Conservation (phyloP, 2,113 vertebrate genomes). For the Phyllostomus hastatus region DNA sequence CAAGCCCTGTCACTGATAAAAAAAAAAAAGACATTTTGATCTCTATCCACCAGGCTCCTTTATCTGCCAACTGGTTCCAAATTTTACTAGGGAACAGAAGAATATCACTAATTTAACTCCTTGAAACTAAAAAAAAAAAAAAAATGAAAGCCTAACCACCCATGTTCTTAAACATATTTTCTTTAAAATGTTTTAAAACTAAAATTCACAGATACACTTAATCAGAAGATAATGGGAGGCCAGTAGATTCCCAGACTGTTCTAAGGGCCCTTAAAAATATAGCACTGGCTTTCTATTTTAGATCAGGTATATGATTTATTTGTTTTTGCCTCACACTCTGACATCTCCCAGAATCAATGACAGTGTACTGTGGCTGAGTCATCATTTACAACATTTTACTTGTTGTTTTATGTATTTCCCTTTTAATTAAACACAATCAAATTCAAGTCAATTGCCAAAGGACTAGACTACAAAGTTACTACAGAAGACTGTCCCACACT, state of each 20-base stretch:
- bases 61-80: background rate
- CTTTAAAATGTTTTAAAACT: constrained; percentile 25
- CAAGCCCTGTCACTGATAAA: background rate
- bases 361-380: background rate
- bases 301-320: background rate
- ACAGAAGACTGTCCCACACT: background rate
- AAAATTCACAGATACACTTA: background rate
- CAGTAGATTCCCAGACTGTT: background rate
- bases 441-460: background rate
- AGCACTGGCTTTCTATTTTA: background rate
- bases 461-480: background rate
- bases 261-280: background rate
- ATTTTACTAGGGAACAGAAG: background rate
- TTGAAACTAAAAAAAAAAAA: background rate
- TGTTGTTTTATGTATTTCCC: background rate
- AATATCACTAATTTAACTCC: background rate
- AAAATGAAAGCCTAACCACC: background rate
- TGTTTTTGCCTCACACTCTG: background rate
- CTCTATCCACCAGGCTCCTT: background rate
- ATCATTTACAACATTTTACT: background rate
- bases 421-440: constrained; percentile 49
- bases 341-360: constrained; percentile 41
- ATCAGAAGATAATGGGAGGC: background rate
- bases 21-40: background rate
- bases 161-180: background rate